Percentiles rank a stretch among this genome's conserved stretches.
Conservation (phyloP, 2,888 invertebrate species). For the Eupithecia abbreviata region DNA sequence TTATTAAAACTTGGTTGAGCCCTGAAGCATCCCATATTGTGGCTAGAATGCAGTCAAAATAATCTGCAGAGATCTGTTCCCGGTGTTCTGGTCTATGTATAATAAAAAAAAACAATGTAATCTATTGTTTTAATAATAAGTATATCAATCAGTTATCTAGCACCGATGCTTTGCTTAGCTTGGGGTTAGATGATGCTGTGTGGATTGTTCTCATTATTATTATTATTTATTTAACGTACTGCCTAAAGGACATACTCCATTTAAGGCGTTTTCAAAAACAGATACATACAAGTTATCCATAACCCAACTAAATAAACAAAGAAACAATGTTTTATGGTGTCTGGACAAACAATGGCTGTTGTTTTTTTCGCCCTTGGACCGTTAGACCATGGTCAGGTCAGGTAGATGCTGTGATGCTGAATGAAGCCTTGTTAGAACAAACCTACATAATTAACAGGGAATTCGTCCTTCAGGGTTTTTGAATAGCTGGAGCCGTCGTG, state of each 20-base stretch:
- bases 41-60: no score
- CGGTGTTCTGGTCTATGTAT: no score
- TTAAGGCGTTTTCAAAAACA: not conserved
- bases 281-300: not conserved
- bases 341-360: slow-evolving; percentile 66
- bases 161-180: no score
- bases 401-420: slow-evolving; percentile 55
- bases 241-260: not conserved
- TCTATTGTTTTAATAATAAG: no score
- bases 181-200: no score
- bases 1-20: no score
- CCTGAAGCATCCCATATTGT: no score
- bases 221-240: not conserved
- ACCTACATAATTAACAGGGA: slow-evolving; percentile 22
- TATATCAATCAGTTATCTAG: no score
- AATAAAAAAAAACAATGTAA: no score
- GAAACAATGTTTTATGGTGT: slow-evolving; percentile 59
- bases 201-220: no score
- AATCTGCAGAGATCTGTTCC: no score
- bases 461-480: slow-evolving; percentile 14
- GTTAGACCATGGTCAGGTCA: slow-evolving; percentile 63
- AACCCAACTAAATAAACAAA: slow-evolving; percentile 29
- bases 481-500: not conserved
- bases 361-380: slow-evolving; percentile 64
- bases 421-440: slow-evolving; percentile 49